Base-by-base conservation (phyloP, 2,888 invertebrate genomes). In the Perdita meconis region DNA sequence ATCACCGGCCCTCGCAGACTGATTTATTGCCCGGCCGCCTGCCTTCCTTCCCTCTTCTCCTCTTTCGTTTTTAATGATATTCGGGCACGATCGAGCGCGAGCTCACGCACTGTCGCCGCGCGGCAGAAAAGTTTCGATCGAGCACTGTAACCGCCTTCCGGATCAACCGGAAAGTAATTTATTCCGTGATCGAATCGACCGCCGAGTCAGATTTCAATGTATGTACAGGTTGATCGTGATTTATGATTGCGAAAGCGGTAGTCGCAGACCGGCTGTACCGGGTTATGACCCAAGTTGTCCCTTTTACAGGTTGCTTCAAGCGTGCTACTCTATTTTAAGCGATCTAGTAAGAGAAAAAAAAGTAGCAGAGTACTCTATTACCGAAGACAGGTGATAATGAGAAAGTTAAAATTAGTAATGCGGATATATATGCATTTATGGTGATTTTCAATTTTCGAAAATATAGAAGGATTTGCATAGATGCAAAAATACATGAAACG, bases 1-100 rank as follows among this genome's bases (percentile, higher is more conserved):
- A 84, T 86, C 81, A 72, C 65, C 72, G 75, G 56, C 51, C 40
- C 68, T 60, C 70, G 60, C 57, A 61, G 70, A 70, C 77, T 73
- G 81, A 83, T 83, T 84, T 81, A 85, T 81, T 55, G 44, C 56
- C 36, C 30, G 30, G 51, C 51, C 56, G 19, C 36, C n/a, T 68
- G 60, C 50, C 68, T 65, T 68, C 65, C 61, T 53, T 56, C 56
- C 65, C 56, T 60, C 55, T 78, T 53, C 59, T 60, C 34, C 26
- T 74, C 74, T 70, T 74, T 74, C 61, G 55, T 64, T 70, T 51
- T 47, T 24, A 24, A 70, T 53, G 68, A 50, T 40, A 22, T n/a
- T 56, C 64, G 34, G 22, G 19, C 19, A 50, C 42, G 30, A 40
- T 63, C 75, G 56, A 34, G 51, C 50, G 57, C 6, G 56, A 34